Conservation (phyloP, 2,888 invertebrate species). For the Spisula subtruncata region DNA sequence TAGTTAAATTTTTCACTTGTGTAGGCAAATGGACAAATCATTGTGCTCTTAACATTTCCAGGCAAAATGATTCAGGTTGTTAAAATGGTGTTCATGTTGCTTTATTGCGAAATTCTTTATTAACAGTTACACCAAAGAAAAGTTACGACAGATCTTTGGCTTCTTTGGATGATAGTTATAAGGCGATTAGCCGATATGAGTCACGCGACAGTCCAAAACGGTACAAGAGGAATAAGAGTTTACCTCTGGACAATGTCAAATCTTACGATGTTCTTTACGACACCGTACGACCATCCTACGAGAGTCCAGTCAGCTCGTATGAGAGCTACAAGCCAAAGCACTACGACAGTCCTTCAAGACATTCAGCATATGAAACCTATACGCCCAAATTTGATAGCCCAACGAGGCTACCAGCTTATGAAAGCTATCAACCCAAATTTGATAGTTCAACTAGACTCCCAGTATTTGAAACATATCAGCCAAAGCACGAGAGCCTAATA, state of each 20-base stretch:
- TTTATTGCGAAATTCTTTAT: slow-evolving; percentile 28
- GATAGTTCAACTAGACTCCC: background rate
- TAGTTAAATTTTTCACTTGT: background rate
- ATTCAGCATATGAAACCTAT: slow-evolving; percentile 11
- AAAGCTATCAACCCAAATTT: background rate
- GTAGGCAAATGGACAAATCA: background rate
- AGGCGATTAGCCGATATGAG: slow-evolving; percentile 34
- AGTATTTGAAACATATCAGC: slow-evolving; percentile 11
- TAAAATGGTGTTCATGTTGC: background rate
- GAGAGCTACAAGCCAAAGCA: slow-evolving; percentile 7
- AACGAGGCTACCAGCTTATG: background rate
- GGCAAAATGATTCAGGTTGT: background rate
- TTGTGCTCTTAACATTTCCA: background rate
- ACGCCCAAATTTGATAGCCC: slow-evolving; percentile 21
- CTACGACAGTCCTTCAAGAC: slow-evolving; percentile 40
- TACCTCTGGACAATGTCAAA: slow-evolving; percentile 37
- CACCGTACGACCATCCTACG: slow-evolving; percentile 37
- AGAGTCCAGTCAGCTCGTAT: slow-evolving; percentile 49
- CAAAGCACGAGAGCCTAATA: slow-evolving; percentile 16
- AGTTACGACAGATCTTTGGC: slow-evolving; percentile 31
- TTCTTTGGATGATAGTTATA: slow-evolving; percentile 53
- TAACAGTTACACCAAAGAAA: slow-evolving; percentile 35
- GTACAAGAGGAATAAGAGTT: slow-evolving; percentile 31
- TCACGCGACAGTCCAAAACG: slow-evolving; percentile 45
- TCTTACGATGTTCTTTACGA: slow-evolving; percentile 40